Conservation (phyloP, 2,888 invertebrate genomes). For the Acrobasis repandana region DNA sequence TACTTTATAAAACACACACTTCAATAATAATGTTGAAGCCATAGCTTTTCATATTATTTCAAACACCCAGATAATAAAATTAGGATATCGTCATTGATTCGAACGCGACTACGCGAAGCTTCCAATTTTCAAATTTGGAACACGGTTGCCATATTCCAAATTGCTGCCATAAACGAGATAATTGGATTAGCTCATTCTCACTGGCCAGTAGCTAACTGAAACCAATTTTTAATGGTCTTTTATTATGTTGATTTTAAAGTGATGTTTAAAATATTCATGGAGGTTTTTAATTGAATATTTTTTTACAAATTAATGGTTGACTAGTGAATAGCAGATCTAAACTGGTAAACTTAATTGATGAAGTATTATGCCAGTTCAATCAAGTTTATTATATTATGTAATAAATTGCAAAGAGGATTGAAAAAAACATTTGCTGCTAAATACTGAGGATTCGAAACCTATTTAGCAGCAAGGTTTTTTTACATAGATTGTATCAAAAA, state of each 20-base stretch:
- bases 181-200: slow-evolving; percentile 76
- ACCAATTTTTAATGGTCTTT: slow-evolving; percentile 57
- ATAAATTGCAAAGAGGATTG: slow-evolving; percentile 15
- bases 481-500: too few species aligned
- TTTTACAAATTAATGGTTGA: slow-evolving; percentile 24
- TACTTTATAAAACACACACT: slow-evolving; percentile 6
- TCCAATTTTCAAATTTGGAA: slow-evolving; percentile 70
- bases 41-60: slow-evolving; percentile 29
- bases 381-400: neutral
- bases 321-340: slow-evolving; percentile 11
- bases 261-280: slow-evolving; percentile 33
- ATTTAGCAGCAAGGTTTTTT: too few species aligned
- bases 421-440: too few species aligned
- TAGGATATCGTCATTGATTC: slow-evolving; percentile 72
- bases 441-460: too few species aligned
- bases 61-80: slow-evolving; percentile 66
- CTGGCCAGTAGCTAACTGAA: slow-evolving; percentile 75
- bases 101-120: slow-evolving; percentile 47
- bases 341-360: slow-evolving; percentile 4
- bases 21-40: slow-evolving; percentile 35
- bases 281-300: slow-evolving; percentile 26
- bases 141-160: slow-evolving; percentile 71
- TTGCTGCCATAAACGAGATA: slow-evolving; percentile 72
- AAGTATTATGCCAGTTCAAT: slow-evolving; percentile 10
- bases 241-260: slow-evolving; percentile 33